Evolutionary conservation across 92 coral and sea anemone species (phyloP).

Genomic region (Palythoa grandis): DNA sequence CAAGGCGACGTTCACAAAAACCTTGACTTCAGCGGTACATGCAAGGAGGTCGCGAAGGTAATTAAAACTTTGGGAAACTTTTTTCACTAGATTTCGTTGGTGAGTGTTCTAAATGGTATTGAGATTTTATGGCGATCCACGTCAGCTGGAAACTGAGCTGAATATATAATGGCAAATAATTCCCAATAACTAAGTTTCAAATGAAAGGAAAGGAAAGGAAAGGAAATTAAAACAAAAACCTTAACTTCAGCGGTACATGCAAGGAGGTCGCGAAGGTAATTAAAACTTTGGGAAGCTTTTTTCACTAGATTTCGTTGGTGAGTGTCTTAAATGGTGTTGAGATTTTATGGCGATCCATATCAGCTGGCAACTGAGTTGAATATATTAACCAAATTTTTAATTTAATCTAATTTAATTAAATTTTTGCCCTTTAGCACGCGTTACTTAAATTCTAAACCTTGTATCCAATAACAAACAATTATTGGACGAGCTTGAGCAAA

Average conservation of each 20-base stretch:
- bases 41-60: conserved; percentile 22
- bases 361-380: neutral
- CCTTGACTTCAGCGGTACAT: conserved; percentile 10
- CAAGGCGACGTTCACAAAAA: neutral
- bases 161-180: neutral
- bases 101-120: too few species aligned
- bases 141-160: neutral
- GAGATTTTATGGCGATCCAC: neutral
- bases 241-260: conserved; percentile 20
- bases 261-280: conserved; percentile 15
- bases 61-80: neutral
- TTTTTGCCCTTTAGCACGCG: too few species aligned
- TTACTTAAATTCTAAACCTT: too few species aligned
- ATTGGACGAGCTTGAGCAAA: too few species aligned
- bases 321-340: too few species aligned
- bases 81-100: too few species aligned
- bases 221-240: too few species aligned
- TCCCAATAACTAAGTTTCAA: neutral
- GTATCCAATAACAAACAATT: too few species aligned
- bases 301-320: too few species aligned
- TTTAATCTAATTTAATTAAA: too few species aligned
- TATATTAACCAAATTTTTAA: neutral
- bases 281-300: neutral
- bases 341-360: neutral
- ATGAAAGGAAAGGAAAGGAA: too few species aligned